Conservation (phyloP, 2,797 vertebrate species). For the Psittacula derbiana region DNA sequence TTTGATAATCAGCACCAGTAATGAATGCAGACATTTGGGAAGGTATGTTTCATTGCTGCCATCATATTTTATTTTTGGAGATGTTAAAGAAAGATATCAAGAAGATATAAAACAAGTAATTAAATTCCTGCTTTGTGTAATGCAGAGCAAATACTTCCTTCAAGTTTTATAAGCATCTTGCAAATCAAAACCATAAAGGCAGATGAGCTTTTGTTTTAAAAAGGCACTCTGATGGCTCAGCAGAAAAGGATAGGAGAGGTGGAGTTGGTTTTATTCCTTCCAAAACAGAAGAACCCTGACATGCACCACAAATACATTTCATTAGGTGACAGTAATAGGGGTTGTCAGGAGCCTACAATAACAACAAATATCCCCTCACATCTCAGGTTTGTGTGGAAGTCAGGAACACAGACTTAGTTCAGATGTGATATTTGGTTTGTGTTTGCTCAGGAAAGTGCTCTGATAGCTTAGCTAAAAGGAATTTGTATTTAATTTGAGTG, state of each 20-base stretch:
- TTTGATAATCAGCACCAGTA: background rate
- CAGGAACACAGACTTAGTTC: background rate
- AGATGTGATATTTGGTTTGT: constrained; percentile 23
- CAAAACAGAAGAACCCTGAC: background rate
- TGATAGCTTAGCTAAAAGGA: constrained; percentile 42
- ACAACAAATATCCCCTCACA: constrained; percentile 11
- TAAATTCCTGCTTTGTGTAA: constrained; percentile 44
- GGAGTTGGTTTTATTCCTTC: background rate
- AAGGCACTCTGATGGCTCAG: constrained; percentile 25
- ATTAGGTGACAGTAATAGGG: constrained; percentile 16
- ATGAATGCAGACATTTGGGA: constrained; percentile 30
- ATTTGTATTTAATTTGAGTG: constrained; percentile 25
- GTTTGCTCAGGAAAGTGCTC: constrained; percentile 40
- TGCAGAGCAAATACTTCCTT: constrained; percentile 51
- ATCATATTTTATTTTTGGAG: constrained; percentile 37
- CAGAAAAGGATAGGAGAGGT: background rate
- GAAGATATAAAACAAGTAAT: constrained; percentile 34
- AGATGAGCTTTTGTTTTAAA: constrained; percentile 40
- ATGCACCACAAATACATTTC: constrained; percentile 25
- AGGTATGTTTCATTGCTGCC: constrained; percentile 27
- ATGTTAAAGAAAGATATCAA: constrained; percentile 15
- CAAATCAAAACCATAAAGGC: constrained; percentile 46
- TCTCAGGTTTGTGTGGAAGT: constrained; percentile 39
- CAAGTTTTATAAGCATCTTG: constrained; percentile 7
- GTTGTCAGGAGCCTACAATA: constrained; percentile 34